Evolutionary conservation across 23 tunicate species (phyloP), one percentile per base, ranked within the genome.

Genomic region (Halocynthia aurantium): DNA sequence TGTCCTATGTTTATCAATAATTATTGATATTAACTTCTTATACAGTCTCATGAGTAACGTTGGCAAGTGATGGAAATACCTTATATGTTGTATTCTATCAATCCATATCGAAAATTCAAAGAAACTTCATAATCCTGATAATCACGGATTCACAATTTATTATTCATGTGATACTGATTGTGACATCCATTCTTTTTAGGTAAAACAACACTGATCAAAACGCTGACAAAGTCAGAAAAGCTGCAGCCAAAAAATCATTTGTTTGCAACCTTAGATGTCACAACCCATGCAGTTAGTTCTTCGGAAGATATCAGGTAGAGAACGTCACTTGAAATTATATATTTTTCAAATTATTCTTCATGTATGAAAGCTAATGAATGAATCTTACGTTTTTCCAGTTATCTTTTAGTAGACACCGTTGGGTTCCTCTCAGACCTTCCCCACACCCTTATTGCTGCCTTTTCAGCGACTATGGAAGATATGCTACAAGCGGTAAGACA

Each of bases 241-340:
- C 51, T 86, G n/a, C n/a, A 86, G 49, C 98, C 98, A 60, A 76
- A 92, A 68, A 84, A 92, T 75, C 71, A 82, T 18, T 80, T 92
- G 57, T 92, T 92, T 73, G 88, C 98, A 11, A 92, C 98, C 20
- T 64, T 92, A 57, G 98, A 92, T 76, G 98, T 92, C 62, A 82
- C 98, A 0, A 85, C 98, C 7, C 88, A 86, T 61, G 71, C 88
- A 61, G 91, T 88, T 22, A 51, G 79, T 6, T 70, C 88, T n/a
- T 84, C 83, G 6, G 77, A 82, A 61, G 56, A 84, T 17, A 55
- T 84, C 53, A 82, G 84, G 96, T 89, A 69, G 69, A 51, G 21
- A 22, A 17, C 18, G 20, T 2, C 13, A 20, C 72, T 68, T 68
- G 12, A 12, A 17, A 17, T 17, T 18, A n/a, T 17, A 13, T 13